A percentile compares a stretch with the other conserved stretches of the same genome.
Evolutionary conservation across 2,888 invertebrate species (phyloP).

Genomic region (Caradrina clavipalpis): DNA sequence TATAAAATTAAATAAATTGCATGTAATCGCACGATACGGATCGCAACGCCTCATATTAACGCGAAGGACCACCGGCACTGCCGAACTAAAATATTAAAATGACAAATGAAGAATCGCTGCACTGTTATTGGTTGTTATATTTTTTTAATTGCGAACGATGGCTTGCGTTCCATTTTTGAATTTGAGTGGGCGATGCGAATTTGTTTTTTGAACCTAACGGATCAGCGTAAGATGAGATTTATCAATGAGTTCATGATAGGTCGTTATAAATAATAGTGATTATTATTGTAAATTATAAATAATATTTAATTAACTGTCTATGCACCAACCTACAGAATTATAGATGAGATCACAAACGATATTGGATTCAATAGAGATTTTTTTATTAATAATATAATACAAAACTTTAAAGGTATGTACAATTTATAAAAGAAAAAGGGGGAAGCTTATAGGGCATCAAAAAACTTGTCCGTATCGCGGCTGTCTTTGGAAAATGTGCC

Average conservation of each 20-base stretch:
- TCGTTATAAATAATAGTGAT: too few species aligned
- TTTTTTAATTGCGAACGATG: conserved; percentile 27
- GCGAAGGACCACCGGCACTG: conserved; percentile 53
- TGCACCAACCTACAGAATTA: too few species aligned
- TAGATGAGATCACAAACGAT: too few species aligned
- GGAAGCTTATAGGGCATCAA: too few species aligned
- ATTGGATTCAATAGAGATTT: too few species aligned
- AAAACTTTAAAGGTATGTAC: too few species aligned
- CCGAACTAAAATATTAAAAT: conserved; percentile 46
- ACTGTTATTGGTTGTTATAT: conserved; percentile 34
- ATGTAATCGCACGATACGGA: conserved; percentile 55
- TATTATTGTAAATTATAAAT: background rate
- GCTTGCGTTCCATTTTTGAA: conserved; percentile 33
- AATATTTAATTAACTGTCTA: background rate
- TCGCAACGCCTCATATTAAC: conserved; percentile 59
- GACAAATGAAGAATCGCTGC: conserved; percentile 55
- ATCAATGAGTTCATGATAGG: background rate
- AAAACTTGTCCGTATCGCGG: too few species aligned
- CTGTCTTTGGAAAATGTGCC: too few species aligned
- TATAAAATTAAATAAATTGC: conserved; percentile 58
- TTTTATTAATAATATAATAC: too few species aligned
- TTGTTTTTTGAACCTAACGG: conserved; percentile 9
- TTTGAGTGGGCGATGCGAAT: conserved; percentile 16
- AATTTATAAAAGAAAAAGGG: too few species aligned
- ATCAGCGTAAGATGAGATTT: conserved; percentile 7